Base-by-base conservation (phyloP, 2,797 vertebrate species). In the Psittacula echo region DNA sequence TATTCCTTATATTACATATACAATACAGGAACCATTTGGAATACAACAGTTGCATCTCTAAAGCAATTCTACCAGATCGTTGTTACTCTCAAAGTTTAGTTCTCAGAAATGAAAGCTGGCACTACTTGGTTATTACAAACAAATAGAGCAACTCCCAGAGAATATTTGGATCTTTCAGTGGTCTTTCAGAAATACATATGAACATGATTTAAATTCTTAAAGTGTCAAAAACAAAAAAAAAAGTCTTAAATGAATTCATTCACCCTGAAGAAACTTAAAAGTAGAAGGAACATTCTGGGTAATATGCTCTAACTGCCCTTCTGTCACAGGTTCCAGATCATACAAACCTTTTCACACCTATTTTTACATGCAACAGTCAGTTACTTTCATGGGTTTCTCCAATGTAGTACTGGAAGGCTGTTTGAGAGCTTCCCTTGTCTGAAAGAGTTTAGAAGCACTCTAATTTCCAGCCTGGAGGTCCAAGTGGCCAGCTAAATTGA, bases 311-410 rank as follows among this genome's bases (percentile, higher is more conserved):
- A 66, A 26, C 19, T 82, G 41, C 9, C 41, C 9, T 56, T 29
- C 41, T 71, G 22, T 50, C 74, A 50, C 14, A 82, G 60, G 32
- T 16, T 86, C 23, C 17, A 26, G 17, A 41, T 39, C 4, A 2
- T 66, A 37, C 11, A 75, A 53, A 22, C 3, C 7, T 79, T 66
- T 88, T 67, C 42, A 73, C 5, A 4, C 24, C 15, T 94, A 92
- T 78, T 95, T 95, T 94, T 96, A 95, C 26, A 34, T 32, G 11
- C 23, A 68, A 67, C n/a, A 74, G 32, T 64, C 61, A 80, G 90
- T 93, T 88, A 51, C 37, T 68, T 90, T 61, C 83, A 53, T 72
- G 74, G 32, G n/a, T 62, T 87, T 83, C 50, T 87, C 62, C 58
- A 81, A 14, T 65, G 86, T 22, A 23, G 14, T 56, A 48, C 41